Conservation (phyloP, 2,888 invertebrate species). For the Drosophila setosimentum region DNA sequence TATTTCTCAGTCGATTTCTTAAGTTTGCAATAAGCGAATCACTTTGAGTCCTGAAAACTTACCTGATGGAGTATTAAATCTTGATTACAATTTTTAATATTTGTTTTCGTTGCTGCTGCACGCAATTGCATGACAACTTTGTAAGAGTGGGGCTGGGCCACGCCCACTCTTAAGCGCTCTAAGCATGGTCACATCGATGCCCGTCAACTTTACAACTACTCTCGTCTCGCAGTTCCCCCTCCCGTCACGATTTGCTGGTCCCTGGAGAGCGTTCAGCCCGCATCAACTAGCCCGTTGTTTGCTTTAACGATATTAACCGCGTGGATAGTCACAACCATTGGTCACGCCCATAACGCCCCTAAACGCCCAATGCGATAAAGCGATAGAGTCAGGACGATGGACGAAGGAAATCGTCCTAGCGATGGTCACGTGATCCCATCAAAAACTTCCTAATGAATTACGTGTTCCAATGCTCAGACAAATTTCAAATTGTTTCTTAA, state of each 20-base stretch:
- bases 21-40: neutral
- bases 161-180: slow-evolving; percentile 51
- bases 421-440: slow-evolving; percentile 33
- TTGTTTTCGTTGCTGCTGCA: slow-evolving; percentile 8
- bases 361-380: slow-evolving; percentile 40
- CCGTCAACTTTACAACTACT: slow-evolving; percentile 5
- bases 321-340: slow-evolving; percentile 50
- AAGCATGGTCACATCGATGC: slow-evolving; percentile 30
- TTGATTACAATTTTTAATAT: neutral
- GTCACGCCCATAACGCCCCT: slow-evolving; percentile 60
- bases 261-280: slow-evolving; percentile 46
- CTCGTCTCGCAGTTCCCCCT: neutral
- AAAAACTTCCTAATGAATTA: slow-evolving; percentile 7
- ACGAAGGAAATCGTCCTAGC: slow-evolving; percentile 2
- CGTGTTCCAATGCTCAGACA: neutral
- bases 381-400: slow-evolving; percentile 1
- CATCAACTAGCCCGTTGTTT: slow-evolving; percentile 61
- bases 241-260: slow-evolving; percentile 22
- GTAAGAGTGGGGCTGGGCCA: slow-evolving; percentile 15
- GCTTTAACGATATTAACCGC: slow-evolving; percentile 67
- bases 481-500: slow-evolving; percentile 4
- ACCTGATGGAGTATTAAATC: slow-evolving; percentile 5
- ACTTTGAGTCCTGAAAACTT: neutral
- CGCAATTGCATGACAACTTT: slow-evolving; percentile 30
- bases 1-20: neutral